Base-by-base conservation (phyloP, 2,113 vertebrate genomes). In the Pangasianodon hypophthalmus region DNA sequence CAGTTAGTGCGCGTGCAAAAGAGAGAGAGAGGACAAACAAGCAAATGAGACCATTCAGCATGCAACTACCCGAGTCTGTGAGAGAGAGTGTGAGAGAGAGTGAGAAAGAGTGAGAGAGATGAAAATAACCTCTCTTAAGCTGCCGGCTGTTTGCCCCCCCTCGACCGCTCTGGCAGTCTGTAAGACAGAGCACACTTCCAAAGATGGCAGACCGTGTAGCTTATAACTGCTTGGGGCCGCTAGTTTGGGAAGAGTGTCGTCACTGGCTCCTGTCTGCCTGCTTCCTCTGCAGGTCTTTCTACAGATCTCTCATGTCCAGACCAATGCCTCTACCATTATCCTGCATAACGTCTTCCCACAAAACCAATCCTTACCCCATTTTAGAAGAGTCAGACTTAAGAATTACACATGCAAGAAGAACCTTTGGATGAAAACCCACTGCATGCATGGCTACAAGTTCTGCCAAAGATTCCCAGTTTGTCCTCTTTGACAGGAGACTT, bases 41-140 rank as follows among this genome's bases (percentile, higher is more conserved):
- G 52, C 73, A 46, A 88, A 79, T 85, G 46, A 77, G 88, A 16
- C 84, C 80, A 62, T 81, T 58, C 32, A 90, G 90, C 84, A 58
- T 64, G 88, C 84, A n/a, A 84, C 88, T 81, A 64, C 89, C 84
- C 75, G 85, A 80, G 88, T 84, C 37, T 90, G 71, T 88, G 80
- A 88, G 87, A 44, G 69, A 29, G 48, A 54, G 75, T 46, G 46
- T 37, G 54, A 26, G 50, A 58, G 82, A 82, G 91, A 19, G 6
- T 62, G 18, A 75, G 67, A 89, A 83, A 26, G 8, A 91, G 60
- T 24, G 73, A 69, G 88, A 84, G 84, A 84, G 92, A 91, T 94
- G 91, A 94, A 94, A 95, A 94, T 94, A 95, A 92, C 94, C 87
- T 89, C 54, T 90, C 52, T 87, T 85, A 85, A 91, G 90, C 81